Evolutionary conservation across 1,140 invertebrate species (phyloP).

Genomic region (Telenomus remus): DNA sequence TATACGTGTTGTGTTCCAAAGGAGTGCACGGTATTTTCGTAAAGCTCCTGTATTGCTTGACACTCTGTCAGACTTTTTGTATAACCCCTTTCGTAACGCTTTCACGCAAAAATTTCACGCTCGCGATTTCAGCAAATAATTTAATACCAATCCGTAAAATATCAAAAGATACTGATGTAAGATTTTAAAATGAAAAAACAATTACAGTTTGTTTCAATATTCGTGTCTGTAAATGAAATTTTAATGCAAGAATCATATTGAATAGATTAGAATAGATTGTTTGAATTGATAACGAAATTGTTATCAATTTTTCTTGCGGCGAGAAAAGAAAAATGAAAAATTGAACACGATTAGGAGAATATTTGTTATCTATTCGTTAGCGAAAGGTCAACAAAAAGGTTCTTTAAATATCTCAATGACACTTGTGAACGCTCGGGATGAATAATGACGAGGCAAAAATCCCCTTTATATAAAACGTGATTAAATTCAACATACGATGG

Average conservation of each 20-base stretch:
- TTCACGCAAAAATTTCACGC: no score
- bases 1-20: background rate
- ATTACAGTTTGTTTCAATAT: no score
- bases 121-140: no score
- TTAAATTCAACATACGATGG: slow-evolving; percentile 33
- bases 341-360: slow-evolving; percentile 11
- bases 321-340: background rate
- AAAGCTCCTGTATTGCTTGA: background rate
- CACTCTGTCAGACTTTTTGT: no score
- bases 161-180: no score
- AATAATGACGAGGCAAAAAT: slow-evolving; percentile 32
- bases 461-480: slow-evolving; percentile 33
- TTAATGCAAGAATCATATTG: no score
- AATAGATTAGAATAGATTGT: no score
- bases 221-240: no score
- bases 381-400: slow-evolving; percentile 32
- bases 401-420: slow-evolving; percentile 38
- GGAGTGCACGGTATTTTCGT: background rate
- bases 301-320: no score
- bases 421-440: slow-evolving; percentile 12
- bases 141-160: no score
- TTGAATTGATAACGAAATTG: background rate
- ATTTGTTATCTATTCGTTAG: slow-evolving; percentile 30
- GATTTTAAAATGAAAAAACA: no score
- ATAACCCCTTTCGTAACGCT: no score